Conservation (phyloP, 2,113 vertebrate species). For the Thamnophis sirtalis region DNA sequence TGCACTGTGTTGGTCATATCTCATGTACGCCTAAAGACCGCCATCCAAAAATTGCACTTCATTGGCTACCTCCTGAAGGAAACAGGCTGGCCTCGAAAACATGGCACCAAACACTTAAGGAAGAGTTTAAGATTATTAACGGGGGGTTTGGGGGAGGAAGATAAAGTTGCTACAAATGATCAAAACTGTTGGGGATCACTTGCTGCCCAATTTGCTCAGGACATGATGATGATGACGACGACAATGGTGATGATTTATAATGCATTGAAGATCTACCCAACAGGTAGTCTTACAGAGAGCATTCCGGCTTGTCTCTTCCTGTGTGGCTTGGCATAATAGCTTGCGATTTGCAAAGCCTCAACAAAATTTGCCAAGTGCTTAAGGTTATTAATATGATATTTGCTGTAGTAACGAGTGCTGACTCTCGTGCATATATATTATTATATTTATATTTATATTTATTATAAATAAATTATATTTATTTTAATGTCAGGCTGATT, state of each 20-base stretch:
- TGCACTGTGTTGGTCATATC: neutral
- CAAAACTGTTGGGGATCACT: neutral
- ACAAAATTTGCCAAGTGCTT: neutral
- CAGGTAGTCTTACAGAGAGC: neutral
- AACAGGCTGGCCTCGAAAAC: neutral
- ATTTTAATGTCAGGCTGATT: constrained; percentile 25
- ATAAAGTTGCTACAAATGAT: neutral
- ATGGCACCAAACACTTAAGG: neutral
- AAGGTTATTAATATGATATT: constrained; percentile 11
- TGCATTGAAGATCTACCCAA: neutral
- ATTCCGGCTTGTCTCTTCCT: neutral
- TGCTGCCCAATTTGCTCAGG: neutral
- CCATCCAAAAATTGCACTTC: neutral
- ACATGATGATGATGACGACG: neutral
- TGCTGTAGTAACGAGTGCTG: constrained; percentile 3
- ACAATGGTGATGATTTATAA: neutral
- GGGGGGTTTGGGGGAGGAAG: neutral
- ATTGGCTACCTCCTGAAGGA: neutral
- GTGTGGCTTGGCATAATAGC: neutral
- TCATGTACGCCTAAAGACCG: neutral
- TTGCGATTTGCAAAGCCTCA: neutral
- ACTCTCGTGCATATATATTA: constrained; percentile 11
- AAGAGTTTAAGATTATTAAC: neutral
- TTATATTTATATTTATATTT: no score
- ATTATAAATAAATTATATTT: no score